These are phyloP conservation scores for Microcebus ravelobensis DNA, from an alignment of 2,113 vertebrate genomes.

Conservation along the genomic window DNA sequence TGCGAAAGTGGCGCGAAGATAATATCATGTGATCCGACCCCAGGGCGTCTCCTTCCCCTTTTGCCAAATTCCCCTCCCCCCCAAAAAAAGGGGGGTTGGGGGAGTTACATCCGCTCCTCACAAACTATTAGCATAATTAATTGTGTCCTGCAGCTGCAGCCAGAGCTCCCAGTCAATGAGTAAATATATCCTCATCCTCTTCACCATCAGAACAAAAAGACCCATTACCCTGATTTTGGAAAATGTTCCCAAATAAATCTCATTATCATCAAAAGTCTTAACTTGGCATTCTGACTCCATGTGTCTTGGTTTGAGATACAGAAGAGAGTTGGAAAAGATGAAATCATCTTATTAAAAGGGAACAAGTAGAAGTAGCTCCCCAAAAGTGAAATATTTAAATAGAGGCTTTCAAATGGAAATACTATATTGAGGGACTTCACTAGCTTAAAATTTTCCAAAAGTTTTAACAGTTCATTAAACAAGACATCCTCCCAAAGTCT, in stretches of 20 bases:
- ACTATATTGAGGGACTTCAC: not conserved
- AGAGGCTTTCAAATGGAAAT: constrained; percentile 54
- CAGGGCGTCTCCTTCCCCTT: constrained; percentile 86
- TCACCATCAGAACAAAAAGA: constrained; percentile 63
- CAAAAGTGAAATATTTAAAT: constrained; percentile 35
- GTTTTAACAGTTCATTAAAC: constrained; percentile 66
- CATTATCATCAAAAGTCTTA: constrained; percentile 38
- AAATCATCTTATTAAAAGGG: constrained; percentile 33
- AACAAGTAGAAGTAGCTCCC: not conserved
- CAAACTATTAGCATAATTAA: constrained; percentile 88
- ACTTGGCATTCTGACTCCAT: constrained; percentile 8
- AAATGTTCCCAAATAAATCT: constrained; percentile 58
- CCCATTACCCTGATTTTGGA: constrained; percentile 75
- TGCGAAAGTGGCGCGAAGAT: constrained; percentile 95
- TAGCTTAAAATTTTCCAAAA: constrained; percentile 52
- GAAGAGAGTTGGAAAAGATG: constrained; percentile 6
- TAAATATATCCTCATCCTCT: constrained; percentile 62
- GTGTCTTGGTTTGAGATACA: not conserved
- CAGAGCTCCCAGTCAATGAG: constrained; percentile 71
- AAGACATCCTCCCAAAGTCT: constrained; percentile 55
- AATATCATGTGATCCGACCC: constrained; percentile 88
- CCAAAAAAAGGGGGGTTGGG: not conserved
- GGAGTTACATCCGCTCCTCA: constrained; percentile 85
- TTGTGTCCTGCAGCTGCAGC: constrained; percentile 86
- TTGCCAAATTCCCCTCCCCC: constrained; percentile 72